Evolutionary conservation across 1,140 invertebrate genomes (phyloP).

Genomic region (Brachionus angularis): DNA sequence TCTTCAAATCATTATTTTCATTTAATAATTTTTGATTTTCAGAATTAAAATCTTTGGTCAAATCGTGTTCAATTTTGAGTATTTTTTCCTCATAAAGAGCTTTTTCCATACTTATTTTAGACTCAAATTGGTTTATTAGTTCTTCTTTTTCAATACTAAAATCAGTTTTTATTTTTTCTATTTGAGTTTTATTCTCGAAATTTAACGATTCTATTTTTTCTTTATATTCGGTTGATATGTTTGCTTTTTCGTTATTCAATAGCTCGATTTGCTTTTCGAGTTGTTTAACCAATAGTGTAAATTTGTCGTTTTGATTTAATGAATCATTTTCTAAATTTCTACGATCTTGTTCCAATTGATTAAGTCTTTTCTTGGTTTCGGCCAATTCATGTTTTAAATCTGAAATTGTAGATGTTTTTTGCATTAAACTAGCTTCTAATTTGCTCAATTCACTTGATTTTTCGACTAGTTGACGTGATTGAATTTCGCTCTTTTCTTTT

Average conservation of each 20-base stretch:
- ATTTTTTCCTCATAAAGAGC: conserved; percentile 5
- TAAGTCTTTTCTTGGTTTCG: conserved; percentile 17
- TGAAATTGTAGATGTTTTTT: conserved; percentile 21
- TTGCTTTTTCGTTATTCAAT: conserved; percentile 18
- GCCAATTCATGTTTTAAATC: conserved; percentile 20
- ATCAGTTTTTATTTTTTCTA: conserved; percentile 25
- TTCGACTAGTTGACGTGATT: conserved; percentile 2
- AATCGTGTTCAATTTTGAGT: conserved; percentile 34
- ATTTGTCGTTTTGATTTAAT: neutral
- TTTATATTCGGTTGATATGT: neutral
- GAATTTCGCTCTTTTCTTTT: conserved; percentile 21
- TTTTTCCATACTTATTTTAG: conserved; percentile 13
- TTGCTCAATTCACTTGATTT: conserved; percentile 18
- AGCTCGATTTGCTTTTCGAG: conserved; percentile 4
- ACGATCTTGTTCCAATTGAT: neutral
- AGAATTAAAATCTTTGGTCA: conserved; percentile 38
- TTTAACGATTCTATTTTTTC: conserved; percentile 3
- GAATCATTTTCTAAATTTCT: conserved; percentile 15
- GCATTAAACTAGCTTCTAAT: conserved; percentile 4
- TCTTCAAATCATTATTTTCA: conserved; percentile 28
- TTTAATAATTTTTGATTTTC: conserved; percentile 34
- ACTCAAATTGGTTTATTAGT: neutral
- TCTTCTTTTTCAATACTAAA: conserved; percentile 25
- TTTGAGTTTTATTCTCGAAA: neutral
- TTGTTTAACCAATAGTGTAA: neutral